Evolutionary conservation across 2,113 vertebrate species (phyloP), one percentile per base, ranked within the genome.

Genomic region (Xiphophorus hellerii): DNA sequence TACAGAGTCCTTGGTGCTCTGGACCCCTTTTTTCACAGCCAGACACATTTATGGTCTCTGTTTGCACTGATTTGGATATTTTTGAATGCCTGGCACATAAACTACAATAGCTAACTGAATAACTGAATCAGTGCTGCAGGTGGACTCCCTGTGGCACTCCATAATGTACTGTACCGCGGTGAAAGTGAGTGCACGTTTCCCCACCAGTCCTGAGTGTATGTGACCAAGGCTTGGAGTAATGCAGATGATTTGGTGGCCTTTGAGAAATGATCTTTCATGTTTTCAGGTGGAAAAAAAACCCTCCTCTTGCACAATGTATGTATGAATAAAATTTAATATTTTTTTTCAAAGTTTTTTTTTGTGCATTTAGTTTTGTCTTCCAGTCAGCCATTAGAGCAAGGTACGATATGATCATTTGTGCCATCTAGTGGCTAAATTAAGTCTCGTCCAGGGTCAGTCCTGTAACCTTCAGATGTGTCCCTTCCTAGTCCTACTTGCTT

Each of bases 281-380:
- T 88, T 90, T 86, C 89, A 91, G 86, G 44, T 9, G 31, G 31
- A 7, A 33, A 37, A 88, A 87, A n/a, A n/a, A n/a, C n/a, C n/a
- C 77, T 85, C 64, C 84, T 89, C 84, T 92, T 90, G 92, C 91
- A 92, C 92, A 93, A 91, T 93, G 93, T 93, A 89, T 91, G 90
- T 91, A 93, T 84, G 90, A 94, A 93, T 93, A 90, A 93, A 93
- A 66, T 93, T 92, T 91, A 93, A 88, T 92, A 92, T 74, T 79
- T 80, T 84, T 87, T 72, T 69, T 29, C 27, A 83, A 86, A 74
- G 76, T 42, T 54, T 75, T 82, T 30, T 65, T 76, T 27, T 22
- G 7, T 39, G 77, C 1, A 28, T 48, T 54, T 68, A 51, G 30
- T 3, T 20, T 35, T 27, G 3, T 17, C 17, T 48, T 48, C 17